Percentiles rank a stretch among this genome's conserved stretches.
Evolutionary conservation across 1,140 invertebrate genomes (phyloP).

Genomic region (Pachypsylla venusta): DNA sequence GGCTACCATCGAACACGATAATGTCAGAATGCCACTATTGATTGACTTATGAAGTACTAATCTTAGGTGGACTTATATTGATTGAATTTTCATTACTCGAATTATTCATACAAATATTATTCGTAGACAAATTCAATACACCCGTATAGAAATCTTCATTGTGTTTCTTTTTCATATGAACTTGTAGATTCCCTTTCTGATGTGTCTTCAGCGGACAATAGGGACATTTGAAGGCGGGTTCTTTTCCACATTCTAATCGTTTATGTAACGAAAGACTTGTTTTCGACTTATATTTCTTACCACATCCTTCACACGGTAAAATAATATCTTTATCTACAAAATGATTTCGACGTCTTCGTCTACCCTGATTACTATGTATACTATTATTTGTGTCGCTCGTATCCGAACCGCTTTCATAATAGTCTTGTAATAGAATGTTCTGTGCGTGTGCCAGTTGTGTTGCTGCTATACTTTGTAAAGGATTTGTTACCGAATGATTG

Average conservation of each 20-base stretch:
- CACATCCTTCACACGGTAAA: conserved; percentile 30
- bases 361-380: not conserved
- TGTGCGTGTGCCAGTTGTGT: not conserved
- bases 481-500: too few species aligned
- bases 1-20: too few species aligned
- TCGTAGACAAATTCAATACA: not conserved
- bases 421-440: conserved; percentile 2
- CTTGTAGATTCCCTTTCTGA: conserved; percentile 34
- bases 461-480: not conserved
- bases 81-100: not conserved
- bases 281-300: conserved; percentile 34
- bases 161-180: conserved; percentile 33
- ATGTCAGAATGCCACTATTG: too few species aligned
- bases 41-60: conserved; percentile 3
- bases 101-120: not conserved
- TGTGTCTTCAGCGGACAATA: conserved; percentile 36
- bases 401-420: conserved; percentile 2
- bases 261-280: conserved; percentile 36
- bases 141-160: conserved; percentile 16
- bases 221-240: conserved; percentile 36
- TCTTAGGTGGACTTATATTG: not conserved
- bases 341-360: conserved; percentile 9
- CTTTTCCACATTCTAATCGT: conserved; percentile 39
- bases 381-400: not conserved
- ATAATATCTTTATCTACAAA: conserved; percentile 19